Evolutionary conservation across 2,888 invertebrate genomes (phyloP).

Genomic region (Drosophila cyrtoloma): DNA sequence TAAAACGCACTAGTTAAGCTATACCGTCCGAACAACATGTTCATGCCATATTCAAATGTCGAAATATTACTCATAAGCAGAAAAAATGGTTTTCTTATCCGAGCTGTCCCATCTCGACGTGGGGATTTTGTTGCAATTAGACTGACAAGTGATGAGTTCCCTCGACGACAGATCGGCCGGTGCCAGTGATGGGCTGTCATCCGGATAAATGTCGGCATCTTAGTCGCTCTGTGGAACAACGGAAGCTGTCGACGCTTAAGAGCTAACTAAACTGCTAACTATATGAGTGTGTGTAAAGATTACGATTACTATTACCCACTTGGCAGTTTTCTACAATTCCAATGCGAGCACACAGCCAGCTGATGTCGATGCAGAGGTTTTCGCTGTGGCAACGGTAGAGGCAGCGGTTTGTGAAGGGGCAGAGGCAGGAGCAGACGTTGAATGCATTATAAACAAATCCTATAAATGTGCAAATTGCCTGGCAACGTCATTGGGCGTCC

Average conservation of each 20-base stretch:
- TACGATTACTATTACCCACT: slow-evolving; percentile 71
- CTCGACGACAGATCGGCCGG: slow-evolving; percentile 29
- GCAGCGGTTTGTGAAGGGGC: neutral
- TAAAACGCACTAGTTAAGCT: neutral
- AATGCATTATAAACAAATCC: slow-evolving; percentile 75
- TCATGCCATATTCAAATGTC: slow-evolving; percentile 15
- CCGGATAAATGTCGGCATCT: slow-evolving; percentile 58
- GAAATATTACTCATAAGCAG: slow-evolving; percentile 51
- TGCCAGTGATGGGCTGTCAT: slow-evolving; percentile 52
- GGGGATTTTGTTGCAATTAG: slow-evolving; percentile 60
- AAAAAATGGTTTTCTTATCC: slow-evolving; percentile 38
- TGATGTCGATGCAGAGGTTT: neutral
- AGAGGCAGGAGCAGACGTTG: slow-evolving; percentile 4
- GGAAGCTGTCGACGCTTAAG: slow-evolving; percentile 54
- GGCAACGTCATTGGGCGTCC: slow-evolving; percentile 66
- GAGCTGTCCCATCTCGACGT: slow-evolving; percentile 51
- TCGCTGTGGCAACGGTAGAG: neutral
- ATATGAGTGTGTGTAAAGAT: slow-evolving; percentile 49
- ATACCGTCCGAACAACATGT: slow-evolving; percentile 19
- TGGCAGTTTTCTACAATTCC: slow-evolving; percentile 52
- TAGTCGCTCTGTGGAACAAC: slow-evolving; percentile 21
- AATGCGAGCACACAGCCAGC: slow-evolving; percentile 9
- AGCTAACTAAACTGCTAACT: slow-evolving; percentile 34
- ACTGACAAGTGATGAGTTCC: slow-evolving; percentile 66
- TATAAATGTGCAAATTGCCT: slow-evolving; percentile 75